phyloP scores from a whole-genome alignment of 2,113 vertebrate species.

The Eretmochelys imbricata region DNA sequence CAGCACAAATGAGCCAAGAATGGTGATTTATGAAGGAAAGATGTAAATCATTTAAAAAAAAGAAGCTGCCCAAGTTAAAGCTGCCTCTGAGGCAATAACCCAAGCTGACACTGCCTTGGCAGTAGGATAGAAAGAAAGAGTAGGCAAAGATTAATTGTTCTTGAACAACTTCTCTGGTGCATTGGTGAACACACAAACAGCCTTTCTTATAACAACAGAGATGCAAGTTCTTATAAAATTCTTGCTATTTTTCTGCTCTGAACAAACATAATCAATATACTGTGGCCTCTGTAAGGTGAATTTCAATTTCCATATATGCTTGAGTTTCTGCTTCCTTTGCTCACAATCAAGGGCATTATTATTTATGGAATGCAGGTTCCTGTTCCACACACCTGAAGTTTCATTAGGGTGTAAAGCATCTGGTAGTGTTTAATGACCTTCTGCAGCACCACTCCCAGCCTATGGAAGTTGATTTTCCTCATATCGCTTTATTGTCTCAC shows the following conservation, averaged over 20 bases:
- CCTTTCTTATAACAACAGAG: constrained; percentile 40
- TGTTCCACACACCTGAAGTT: background rate
- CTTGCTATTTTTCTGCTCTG: constrained; percentile 45
- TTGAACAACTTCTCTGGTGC: constrained; percentile 25
- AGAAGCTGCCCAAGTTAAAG: constrained; percentile 47
- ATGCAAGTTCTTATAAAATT: constrained; percentile 21
- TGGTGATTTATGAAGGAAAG: constrained; percentile 63
- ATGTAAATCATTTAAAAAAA: constrained; percentile 30
- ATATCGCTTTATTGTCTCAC: background rate
- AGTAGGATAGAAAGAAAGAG: constrained; percentile 37
- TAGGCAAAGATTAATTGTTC: constrained; percentile 53
- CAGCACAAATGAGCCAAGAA: constrained; percentile 46
- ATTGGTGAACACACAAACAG: constrained; percentile 12
- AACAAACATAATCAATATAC: constrained; percentile 17
- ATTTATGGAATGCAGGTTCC: constrained; percentile 46
- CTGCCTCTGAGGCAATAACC: constrained; percentile 44
- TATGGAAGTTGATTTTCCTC: constrained; percentile 39
- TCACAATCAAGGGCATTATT: constrained; percentile 4
- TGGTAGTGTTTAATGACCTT: constrained; percentile 8
- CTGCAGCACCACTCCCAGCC: background rate
- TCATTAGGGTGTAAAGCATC: constrained; percentile 35
- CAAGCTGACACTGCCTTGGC: constrained; percentile 56
- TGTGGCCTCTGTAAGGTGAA: background rate
- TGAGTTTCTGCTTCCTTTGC: constrained; percentile 12
- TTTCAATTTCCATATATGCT: background rate